Conservation (phyloP, 2,888 invertebrate genomes). For the Sthenelais limicola region DNA sequence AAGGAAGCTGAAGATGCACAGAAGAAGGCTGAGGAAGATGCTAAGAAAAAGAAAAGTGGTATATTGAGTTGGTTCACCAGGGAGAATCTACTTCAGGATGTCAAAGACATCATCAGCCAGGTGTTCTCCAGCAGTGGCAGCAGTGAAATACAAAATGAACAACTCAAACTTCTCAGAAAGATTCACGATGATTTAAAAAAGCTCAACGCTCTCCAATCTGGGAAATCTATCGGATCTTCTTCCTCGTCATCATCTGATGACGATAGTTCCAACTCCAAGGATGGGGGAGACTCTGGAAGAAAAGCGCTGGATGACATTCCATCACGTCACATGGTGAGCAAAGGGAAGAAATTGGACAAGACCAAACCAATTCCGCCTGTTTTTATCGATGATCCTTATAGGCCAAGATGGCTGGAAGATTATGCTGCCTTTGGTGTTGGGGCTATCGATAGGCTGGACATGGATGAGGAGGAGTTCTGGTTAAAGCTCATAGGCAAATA, state of each 20-base stretch:
- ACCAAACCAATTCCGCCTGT: not conserved
- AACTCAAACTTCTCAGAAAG: slow-evolving; percentile 15
- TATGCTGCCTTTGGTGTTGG: slow-evolving; percentile 40
- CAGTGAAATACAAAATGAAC: slow-evolving; percentile 18
- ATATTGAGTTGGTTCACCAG: slow-evolving; percentile 8
- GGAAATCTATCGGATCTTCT: no score
- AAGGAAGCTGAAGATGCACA: slow-evolving; percentile 52
- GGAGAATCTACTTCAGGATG: slow-evolving; percentile 15
- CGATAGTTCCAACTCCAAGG: not conserved
- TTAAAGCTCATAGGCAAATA: slow-evolving; percentile 92
- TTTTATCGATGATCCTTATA: slow-evolving; percentile 34
- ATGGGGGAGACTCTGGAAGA: not conserved
- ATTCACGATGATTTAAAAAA: slow-evolving; percentile 49
- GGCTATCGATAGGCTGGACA: slow-evolving; percentile 22
- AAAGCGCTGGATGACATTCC: not conserved
- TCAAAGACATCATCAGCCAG: slow-evolving; percentile 30
- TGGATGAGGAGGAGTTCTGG: slow-evolving; percentile 91
- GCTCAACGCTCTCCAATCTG: slow-evolving; percentile 20
- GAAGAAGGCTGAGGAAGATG: slow-evolving; percentile 49
- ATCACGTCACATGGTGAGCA: not conserved
- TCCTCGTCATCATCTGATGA: slow-evolving; percentile 6
- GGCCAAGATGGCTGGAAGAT: slow-evolving; percentile 43
- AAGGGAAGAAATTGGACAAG: not conserved
- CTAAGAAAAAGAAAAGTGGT: slow-evolving; percentile 50
- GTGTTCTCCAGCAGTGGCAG: slow-evolving; percentile 22